These are phyloP conservation scores for Zygaena filipendulae DNA, from an alignment of 2,888 invertebrate genomes.

Conservation along the genomic window DNA sequence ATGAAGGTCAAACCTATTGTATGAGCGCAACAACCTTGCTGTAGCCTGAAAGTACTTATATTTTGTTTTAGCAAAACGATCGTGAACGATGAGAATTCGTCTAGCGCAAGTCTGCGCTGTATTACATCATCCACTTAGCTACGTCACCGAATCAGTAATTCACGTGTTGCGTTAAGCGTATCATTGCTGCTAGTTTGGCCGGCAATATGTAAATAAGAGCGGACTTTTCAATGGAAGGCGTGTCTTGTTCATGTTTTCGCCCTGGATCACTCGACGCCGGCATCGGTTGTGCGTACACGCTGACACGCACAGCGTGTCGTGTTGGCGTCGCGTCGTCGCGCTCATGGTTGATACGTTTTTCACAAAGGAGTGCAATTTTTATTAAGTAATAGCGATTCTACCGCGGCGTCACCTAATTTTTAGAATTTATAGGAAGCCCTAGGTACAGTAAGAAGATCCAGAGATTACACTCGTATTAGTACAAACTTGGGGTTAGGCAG, in stretches of 20 bases:
- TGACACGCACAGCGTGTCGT: constrained; percentile 21
- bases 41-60: no score
- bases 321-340: constrained; percentile 30
- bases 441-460: constrained; percentile 11
- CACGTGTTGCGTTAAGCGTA: no score
- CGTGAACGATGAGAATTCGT: constrained; percentile 36
- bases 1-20: no score
- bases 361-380: no score
- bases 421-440: constrained; percentile 9
- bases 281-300: constrained; percentile 11
- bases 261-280: constrained; percentile 13
- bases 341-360: no score
- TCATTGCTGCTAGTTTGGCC: constrained; percentile 31
- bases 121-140: constrained; percentile 48
- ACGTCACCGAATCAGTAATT: constrained; percentile 14
- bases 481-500: no score
- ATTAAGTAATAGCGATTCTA: no score
- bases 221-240: constrained; percentile 35
- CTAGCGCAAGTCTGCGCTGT: constrained; percentile 44
- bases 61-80: no score
- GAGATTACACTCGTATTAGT: no score
- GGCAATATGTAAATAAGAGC: constrained; percentile 21
- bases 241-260: constrained; percentile 21
- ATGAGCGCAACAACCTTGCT: no score
- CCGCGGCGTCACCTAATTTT: constrained; percentile 1